These are phyloP conservation scores for Lanistes nyassanus DNA, from an alignment of 1,140 invertebrate genomes.

Conservation along the genomic window DNA sequence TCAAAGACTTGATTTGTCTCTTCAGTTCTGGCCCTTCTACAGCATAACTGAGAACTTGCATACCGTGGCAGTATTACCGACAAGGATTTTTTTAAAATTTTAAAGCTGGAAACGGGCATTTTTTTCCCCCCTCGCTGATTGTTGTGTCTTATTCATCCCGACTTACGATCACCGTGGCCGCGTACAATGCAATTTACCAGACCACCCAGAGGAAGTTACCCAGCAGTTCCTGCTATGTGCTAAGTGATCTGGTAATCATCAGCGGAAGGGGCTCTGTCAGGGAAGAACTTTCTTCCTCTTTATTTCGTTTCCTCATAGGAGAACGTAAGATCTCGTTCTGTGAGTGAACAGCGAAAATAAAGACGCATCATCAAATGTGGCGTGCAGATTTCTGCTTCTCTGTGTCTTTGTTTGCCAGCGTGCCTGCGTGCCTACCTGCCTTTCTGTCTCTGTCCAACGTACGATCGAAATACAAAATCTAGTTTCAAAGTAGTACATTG, in stretches of 20 bases:
- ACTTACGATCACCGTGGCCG: background rate
- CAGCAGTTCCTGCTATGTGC: too few relatives aligned
- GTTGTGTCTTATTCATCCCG: too few relatives aligned
- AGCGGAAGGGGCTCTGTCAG: conserved; percentile 17
- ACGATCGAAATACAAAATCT: too few relatives aligned
- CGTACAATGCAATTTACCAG: background rate
- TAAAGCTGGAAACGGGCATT: conserved; percentile 1
- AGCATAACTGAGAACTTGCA: background rate
- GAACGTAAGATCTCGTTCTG: background rate
- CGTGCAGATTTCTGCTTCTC: too few relatives aligned
- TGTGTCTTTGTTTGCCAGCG: background rate
- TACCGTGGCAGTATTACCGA: background rate
- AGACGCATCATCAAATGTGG: too few relatives aligned
- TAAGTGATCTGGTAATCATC: background rate
- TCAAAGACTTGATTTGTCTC: background rate
- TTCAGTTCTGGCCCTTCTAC: background rate
- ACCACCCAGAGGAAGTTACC: too few relatives aligned
- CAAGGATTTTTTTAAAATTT: background rate
- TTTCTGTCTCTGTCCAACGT: too few relatives aligned
- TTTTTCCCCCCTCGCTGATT: too few relatives aligned
- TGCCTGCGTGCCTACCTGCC: background rate
- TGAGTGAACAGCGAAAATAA: background rate
- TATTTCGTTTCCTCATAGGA: conserved; percentile 4
- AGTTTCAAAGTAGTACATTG: too few relatives aligned
- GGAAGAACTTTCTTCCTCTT: background rate